Evolutionary conservation across 2,113 vertebrate genomes (phyloP).

Genomic region (Boulengeromyrus knoepffleri): DNA sequence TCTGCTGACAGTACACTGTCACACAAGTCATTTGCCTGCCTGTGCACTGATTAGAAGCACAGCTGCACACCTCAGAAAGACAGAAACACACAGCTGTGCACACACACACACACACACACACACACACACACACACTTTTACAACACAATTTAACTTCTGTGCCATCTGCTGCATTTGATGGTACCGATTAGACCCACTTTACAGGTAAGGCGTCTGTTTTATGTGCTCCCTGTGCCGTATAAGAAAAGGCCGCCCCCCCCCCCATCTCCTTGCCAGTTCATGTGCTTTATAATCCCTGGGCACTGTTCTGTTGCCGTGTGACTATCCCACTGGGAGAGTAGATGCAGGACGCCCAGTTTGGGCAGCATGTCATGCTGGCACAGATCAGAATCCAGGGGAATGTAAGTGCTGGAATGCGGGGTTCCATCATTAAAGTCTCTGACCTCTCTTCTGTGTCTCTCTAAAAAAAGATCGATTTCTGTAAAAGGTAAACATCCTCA

Average conservation of each 20-base stretch:
- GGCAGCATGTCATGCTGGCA: background rate
- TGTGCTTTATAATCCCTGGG: background rate
- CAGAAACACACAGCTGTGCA: background rate
- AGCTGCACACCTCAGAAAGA: background rate
- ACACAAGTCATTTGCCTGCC: background rate
- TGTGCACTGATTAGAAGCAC: background rate
- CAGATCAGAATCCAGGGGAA: background rate
- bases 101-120: background rate
- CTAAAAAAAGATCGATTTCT: background rate
- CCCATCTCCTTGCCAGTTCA: background rate
- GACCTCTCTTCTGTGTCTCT: background rate
- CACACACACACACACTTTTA: background rate
- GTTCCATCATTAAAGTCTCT: background rate
- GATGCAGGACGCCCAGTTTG: background rate
- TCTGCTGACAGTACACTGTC: no score
- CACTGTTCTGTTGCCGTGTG: background rate
- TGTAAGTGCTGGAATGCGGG: background rate
- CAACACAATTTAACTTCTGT: background rate
- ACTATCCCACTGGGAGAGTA: background rate
- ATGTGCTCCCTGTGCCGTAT: background rate
- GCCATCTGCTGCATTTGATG: background rate
- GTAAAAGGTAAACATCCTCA: background rate
- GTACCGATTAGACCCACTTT: conserved; percentile 5
- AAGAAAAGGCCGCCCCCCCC: background rate
- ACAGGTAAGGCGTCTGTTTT: background rate